Base-by-base conservation (phyloP, 2,113 vertebrate species). In the Morone saxatilis region DNA sequence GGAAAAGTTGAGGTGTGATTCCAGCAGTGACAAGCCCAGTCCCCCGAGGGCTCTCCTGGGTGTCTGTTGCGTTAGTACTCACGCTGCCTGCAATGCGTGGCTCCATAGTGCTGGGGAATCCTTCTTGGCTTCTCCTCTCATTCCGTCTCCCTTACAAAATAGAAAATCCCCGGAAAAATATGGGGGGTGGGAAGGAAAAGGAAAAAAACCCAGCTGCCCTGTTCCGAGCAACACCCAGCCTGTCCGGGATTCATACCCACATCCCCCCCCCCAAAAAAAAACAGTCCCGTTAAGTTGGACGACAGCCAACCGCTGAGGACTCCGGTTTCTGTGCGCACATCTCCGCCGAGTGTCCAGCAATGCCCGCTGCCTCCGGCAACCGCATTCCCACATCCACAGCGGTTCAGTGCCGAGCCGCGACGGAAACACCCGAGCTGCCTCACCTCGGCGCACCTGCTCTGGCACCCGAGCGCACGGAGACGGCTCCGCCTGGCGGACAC, bases 81-180 rank as follows among this genome's bases (percentile, higher is more conserved):
- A 93, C 93, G 80, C 82, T 86, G 93, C 71, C 93, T 94, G 94
- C 92, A 92, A 14, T 93, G 93, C 91, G 87, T 80, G 92, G 89
- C 88, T 95, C 92, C 93, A 90, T 87, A 16, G 79, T 82, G 91
- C 86, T 68, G 91, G 92, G 90, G 91, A 89, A 89, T 92, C 91
- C 88, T 88, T 14, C 69, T 20, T 69, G 83, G 86, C 41, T 79
- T 41, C 75, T 65, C 31, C 67, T 81, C 85, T 85, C 83, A 83
- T 83, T 78, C 76, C 78, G 43, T 72, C 59, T 76, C 74, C 65
- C 43, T 57, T 12, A 62, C 66, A 70, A 80, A 31, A 61, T 40
- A 83, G 73, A 83, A 86, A 87, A 78, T 79, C 88, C 77, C 74
- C 68, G 25, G 67, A 53, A 61, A 36, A 60, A 60, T n/a, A 13